Conservation (phyloP, 2,797 vertebrate genomes). For the Cyprinodon diabolis region DNA sequence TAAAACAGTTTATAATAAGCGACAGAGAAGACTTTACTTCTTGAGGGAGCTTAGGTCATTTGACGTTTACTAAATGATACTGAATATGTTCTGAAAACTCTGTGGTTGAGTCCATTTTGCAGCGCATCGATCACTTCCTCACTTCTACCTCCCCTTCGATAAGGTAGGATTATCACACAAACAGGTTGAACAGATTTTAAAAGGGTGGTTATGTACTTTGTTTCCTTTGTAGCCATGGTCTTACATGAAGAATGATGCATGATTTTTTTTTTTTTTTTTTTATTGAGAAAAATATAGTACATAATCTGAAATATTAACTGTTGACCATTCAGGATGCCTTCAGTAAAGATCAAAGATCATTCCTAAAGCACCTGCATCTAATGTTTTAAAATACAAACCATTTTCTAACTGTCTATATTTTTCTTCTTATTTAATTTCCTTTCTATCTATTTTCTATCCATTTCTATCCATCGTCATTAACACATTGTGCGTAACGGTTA, state of each 20-base stretch:
- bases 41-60: not conserved
- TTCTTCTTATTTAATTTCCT: not conserved
- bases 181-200: not conserved
- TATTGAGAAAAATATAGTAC: not conserved
- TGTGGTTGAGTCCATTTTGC: constrained; percentile 4
- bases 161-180: not conserved
- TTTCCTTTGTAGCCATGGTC: not conserved
- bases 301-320: not conserved
- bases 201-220: not conserved
- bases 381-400: not conserved
- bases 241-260: not conserved
- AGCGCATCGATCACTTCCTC: not conserved
- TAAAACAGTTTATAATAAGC: not conserved
- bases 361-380: not conserved
- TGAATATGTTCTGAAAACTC: not conserved
- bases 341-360: constrained; percentile 3
- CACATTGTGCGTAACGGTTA: too few species aligned
- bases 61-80: not conserved
- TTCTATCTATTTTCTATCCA: not conserved
- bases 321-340: not conserved
- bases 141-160: too few species aligned
- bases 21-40: not conserved
- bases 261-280: not conserved
- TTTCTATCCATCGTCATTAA: too few species aligned
- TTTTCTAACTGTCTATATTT: not conserved